Evolutionary conservation across 2,113 vertebrate species (phyloP), one percentile per base, ranked within the genome.

Genomic region (Albula goreensis): DNA sequence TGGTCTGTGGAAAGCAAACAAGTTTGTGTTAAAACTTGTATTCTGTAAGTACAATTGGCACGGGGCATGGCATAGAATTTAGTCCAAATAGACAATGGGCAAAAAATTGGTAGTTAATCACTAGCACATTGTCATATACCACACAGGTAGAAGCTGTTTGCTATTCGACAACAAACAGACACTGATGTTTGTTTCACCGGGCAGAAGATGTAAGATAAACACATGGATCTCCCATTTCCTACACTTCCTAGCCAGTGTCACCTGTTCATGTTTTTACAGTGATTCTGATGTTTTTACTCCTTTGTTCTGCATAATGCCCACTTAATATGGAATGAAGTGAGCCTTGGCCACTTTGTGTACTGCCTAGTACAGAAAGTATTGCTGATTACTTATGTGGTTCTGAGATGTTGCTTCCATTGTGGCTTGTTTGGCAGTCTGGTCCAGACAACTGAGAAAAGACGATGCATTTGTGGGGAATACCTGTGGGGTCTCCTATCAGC

Each of bases 401-500:
- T 31, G 70, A 31, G 22, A n/a, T 74, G 31, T 19, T 10, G 70
- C n/a, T 74, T 74, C n/a, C 10, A 13, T 31, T 5, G 10, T 31
- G 8, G 22, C n/a, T n/a, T 1, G 22, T 74, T 74, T 22, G 70
- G 22, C 22, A 25, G 70, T 74, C 70, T 31, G 19, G 22, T 31
- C 70, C 70, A 74, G 70, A 5, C 31, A 8, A 9, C 70, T 74
- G 22, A 31, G 70, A n/a, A n/a, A 10, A 25, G 70, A n/a, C 9
- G 6, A 31, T n/a, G 70, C n/a, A 31, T 31, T 25, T n/a, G 4
- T 25, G 81, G 49, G 6, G 80, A 74, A 6, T 85, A 60, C 31
- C 53, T 57, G 63, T 48, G 5, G 52, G 88, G 88, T 50, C 82
- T 82, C 50, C 17, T 8, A 10, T 56, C 60, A 60, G 81, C 87